A percentile compares a stretch with the other conserved stretches of the same genome.
phyloP scores from a whole-genome alignment of 2,797 vertebrate species.

The Mionectes olivaceus region DNA sequence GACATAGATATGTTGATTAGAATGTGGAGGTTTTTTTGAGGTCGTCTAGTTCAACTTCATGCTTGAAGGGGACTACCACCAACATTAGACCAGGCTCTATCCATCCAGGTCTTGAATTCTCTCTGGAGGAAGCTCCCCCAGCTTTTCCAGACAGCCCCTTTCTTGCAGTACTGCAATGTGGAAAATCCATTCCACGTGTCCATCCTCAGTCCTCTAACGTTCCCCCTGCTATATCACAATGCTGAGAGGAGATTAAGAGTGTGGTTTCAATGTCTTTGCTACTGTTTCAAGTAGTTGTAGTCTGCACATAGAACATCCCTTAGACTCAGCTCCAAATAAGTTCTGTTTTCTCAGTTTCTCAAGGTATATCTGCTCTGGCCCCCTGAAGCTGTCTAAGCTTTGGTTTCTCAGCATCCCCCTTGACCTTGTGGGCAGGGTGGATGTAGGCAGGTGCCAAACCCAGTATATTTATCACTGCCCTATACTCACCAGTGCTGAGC shows the following conservation, averaged over 20 bases:
- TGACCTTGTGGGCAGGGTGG: background rate
- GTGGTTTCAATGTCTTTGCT: background rate
- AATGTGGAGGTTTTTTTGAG: fast-evolving
- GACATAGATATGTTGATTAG: background rate
- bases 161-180: background rate
- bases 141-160: background rate
- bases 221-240: background rate
- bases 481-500: background rate
- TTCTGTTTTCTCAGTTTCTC: background rate
- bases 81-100: background rate
- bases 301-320: background rate
- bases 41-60: background rate
- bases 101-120: background rate
- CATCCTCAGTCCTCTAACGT: background rate
- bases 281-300: background rate
- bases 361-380: background rate
- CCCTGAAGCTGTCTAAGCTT: background rate
- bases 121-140: background rate
- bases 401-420: background rate
- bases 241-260: background rate
- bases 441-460: background rate
- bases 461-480: background rate
- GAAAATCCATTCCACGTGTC: background rate
- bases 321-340: background rate
- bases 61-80: background rate